Evolutionary conservation across 2,888 invertebrate genomes (phyloP).

Genomic region (Phyllotreta striolata): DNA sequence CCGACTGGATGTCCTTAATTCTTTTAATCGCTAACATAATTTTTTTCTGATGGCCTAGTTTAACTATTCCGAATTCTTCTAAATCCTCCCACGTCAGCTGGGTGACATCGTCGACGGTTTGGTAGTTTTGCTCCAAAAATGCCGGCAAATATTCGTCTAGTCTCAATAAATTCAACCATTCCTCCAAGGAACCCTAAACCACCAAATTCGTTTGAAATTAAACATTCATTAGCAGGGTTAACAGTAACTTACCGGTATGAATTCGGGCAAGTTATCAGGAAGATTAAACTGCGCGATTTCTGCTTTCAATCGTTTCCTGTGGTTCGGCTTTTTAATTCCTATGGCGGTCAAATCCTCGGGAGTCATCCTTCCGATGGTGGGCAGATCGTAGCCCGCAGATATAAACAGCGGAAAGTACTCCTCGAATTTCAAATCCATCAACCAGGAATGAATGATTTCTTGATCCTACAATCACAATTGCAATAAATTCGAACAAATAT

Average conservation of each 20-base stretch:
- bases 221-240: conserved; percentile 2
- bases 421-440: conserved; percentile 92
- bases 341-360: conserved; percentile 92
- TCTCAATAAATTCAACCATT: conserved; percentile 91
- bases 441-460: conserved; percentile 94
- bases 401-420: conserved; percentile 94
- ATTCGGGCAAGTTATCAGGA: conserved; percentile 94
- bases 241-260: conserved; percentile 77
- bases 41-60: conserved; percentile 98
- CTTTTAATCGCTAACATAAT: conserved; percentile 95
- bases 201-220: conserved; percentile 14
- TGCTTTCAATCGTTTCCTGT: conserved; percentile 93
- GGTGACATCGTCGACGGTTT: conserved; percentile 91
- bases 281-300: conserved; percentile 95
- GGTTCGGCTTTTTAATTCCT: conserved; percentile 96
- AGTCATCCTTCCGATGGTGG: conserved; percentile 98
- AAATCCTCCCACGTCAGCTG: conserved; percentile 98
- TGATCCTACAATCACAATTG: conserved; percentile 72
- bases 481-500: not conserved
- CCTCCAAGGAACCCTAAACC: conserved; percentile 84
- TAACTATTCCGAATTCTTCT: conserved; percentile 95
- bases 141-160: conserved; percentile 93
- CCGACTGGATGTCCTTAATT: conserved; percentile 91
- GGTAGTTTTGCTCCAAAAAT: conserved; percentile 91
- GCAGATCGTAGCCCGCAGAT: conserved; percentile 96